phyloP scores from a whole-genome alignment of 2,113 vertebrate species.

The Petrocephalus microphthalmus region DNA sequence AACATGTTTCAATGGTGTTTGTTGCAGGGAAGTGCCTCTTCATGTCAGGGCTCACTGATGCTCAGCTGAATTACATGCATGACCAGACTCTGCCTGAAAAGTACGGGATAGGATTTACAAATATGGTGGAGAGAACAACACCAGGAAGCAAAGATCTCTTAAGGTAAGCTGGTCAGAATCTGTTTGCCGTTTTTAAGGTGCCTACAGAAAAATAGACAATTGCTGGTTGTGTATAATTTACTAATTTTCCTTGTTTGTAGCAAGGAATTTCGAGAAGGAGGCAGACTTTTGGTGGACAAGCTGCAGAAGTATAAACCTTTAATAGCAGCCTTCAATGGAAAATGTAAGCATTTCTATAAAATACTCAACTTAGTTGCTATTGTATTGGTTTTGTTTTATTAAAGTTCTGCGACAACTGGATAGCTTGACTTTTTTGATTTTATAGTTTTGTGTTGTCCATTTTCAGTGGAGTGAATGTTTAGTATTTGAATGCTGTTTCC shows the following conservation, averaged over 20 bases:
- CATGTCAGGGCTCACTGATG: slow-evolving; percentile 82
- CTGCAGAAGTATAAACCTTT: slow-evolving; percentile 88
- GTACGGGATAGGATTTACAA: slow-evolving; percentile 93
- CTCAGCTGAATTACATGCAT: slow-evolving; percentile 85
- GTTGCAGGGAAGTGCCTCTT: slow-evolving; percentile 91
- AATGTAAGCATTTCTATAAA: slow-evolving; percentile 68
- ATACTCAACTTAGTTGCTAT: not conserved
- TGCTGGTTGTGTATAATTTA: not conserved
- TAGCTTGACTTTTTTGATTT: not conserved
- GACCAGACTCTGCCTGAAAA: slow-evolving; percentile 84
- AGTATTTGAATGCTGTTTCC: not conserved
- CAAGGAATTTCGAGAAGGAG: slow-evolving; percentile 97
- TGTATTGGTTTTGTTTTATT: not conserved
- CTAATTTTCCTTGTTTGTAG: slow-evolving; percentile 52
- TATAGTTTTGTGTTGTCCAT: not conserved
- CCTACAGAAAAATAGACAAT: not conserved
- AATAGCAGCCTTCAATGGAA: slow-evolving; percentile 96
- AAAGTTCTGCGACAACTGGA: not conserved
- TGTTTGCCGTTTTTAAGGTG: not conserved
- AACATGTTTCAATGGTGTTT: not conserved
- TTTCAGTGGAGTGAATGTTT: not conserved
- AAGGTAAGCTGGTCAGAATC: slow-evolving; percentile 10
- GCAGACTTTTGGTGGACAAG: slow-evolving; percentile 88
- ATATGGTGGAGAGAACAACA: slow-evolving; percentile 97
- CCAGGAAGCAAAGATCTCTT: slow-evolving; percentile 96